These are phyloP conservation scores for Carpatolechia fugitivella DNA, from an alignment of 2,888 invertebrate species.

Conservation along the genomic window DNA sequence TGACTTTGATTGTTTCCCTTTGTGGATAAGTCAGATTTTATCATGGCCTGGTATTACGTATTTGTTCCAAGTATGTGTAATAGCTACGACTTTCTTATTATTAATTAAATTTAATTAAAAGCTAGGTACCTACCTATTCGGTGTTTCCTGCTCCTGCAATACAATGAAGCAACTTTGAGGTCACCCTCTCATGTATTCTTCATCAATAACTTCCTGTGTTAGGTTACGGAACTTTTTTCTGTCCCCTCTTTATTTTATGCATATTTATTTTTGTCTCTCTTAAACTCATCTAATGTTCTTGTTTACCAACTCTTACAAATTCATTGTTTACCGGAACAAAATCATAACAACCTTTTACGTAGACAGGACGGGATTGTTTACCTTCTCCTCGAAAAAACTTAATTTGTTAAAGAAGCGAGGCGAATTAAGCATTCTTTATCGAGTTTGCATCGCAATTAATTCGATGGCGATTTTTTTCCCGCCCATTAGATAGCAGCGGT, in stretches of 20 bases:
- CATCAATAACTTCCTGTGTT: no score
- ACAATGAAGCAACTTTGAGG: no score
- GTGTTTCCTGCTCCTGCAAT: no score
- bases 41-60: constrained; percentile 16
- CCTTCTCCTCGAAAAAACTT: constrained; percentile 24
- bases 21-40: constrained; percentile 6
- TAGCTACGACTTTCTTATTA: neutral
- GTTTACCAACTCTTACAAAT: constrained; percentile 6
- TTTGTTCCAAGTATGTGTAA: constrained; percentile 16
- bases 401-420: constrained; percentile 31
- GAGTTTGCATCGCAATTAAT: constrained; percentile 49
- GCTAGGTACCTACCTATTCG: no score
- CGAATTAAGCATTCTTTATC: constrained; percentile 26
- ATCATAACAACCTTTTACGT: constrained; percentile 9
- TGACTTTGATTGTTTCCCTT: constrained; percentile 24
- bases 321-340: constrained; percentile 22
- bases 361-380: constrained; percentile 20
- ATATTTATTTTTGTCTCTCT: neutral
- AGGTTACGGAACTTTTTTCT: no score
- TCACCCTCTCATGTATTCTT: neutral
- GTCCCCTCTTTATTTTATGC: no score
- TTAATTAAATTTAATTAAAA: neutral
- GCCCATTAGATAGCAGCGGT: constrained; percentile 52
- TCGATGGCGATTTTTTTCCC: constrained; percentile 53
- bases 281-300: constrained; percentile 3